phyloP scores from a whole-genome alignment of 2,797 vertebrate genomes.

The Scomberomorus guttatus region DNA sequence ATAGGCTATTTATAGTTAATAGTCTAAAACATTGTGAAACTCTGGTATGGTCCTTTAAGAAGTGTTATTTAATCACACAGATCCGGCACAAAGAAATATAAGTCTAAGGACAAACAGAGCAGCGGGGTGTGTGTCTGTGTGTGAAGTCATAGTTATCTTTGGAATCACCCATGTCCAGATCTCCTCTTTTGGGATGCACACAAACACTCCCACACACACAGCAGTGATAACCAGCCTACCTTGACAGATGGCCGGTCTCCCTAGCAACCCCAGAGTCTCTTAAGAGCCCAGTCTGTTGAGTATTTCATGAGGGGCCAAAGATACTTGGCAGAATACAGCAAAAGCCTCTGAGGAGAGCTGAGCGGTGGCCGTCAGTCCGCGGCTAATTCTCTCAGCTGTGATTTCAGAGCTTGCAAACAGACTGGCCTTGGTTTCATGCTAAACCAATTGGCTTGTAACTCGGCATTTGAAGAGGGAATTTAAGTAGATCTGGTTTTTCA shows the following conservation, averaged over 20 bases:
- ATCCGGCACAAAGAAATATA: background rate
- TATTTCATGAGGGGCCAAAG: constrained; percentile 73
- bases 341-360: constrained; percentile 40
- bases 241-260: constrained; percentile 82
- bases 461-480: background rate
- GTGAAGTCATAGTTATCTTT: constrained; percentile 66
- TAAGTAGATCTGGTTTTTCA: background rate
- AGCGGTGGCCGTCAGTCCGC: constrained; percentile 41
- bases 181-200: constrained; percentile 58
- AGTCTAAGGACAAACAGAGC: constrained; percentile 32
- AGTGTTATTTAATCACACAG: constrained; percentile 6
- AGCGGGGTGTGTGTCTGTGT: constrained; percentile 34
- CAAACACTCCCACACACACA: constrained; percentile 24
- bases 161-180: constrained; percentile 51
- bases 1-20: background rate
- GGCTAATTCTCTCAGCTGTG: constrained; percentile 57
- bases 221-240: constrained; percentile 60
- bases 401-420: constrained; percentile 39
- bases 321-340: constrained; percentile 73
- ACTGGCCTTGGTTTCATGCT: constrained; percentile 16
- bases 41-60: background rate
- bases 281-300: constrained; percentile 76
- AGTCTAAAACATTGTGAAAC: background rate
- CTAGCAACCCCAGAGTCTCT: constrained; percentile 79
- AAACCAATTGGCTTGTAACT: constrained; percentile 21